These are phyloP conservation scores for Tupaia tana DNA, from an alignment of 2,113 vertebrate species.

Conservation along the genomic window DNA sequence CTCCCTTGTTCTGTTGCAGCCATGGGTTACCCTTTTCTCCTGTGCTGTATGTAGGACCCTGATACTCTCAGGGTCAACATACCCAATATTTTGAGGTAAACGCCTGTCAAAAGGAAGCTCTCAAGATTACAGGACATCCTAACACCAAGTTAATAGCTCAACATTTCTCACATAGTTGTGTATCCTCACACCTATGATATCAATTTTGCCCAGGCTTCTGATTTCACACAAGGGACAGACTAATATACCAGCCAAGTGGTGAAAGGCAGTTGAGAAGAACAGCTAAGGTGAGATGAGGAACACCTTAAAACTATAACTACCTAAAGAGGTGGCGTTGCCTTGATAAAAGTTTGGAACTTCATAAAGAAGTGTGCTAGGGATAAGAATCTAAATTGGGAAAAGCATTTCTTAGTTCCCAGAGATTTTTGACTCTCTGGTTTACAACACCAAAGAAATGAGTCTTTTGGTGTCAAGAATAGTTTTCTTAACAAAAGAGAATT, in stretches of 20 bases:
- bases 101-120: constrained; percentile 59
- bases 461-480: not conserved
- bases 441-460: not conserved
- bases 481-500: not conserved
- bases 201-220: not conserved
- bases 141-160: not conserved
- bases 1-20: not conserved
- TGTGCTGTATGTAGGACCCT: constrained; percentile 59
- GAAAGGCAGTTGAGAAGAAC: not conserved
- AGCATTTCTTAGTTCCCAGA: not conserved
- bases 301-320: not conserved
- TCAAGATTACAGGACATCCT: not conserved
- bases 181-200: not conserved
- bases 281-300: not conserved
- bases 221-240: not conserved
- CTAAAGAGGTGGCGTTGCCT: not conserved
- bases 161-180: not conserved
- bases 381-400: not conserved
- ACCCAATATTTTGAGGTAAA: constrained; percentile 53
- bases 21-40: not conserved
- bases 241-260: not conserved
- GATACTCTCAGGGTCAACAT: constrained; percentile 35
- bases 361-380: not conserved
- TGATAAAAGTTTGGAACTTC: not conserved
- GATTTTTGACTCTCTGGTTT: not conserved